Evolutionary conservation across 64 coral and sea anemone genomes (phyloP).

Genomic region (Montipora foliosa): DNA sequence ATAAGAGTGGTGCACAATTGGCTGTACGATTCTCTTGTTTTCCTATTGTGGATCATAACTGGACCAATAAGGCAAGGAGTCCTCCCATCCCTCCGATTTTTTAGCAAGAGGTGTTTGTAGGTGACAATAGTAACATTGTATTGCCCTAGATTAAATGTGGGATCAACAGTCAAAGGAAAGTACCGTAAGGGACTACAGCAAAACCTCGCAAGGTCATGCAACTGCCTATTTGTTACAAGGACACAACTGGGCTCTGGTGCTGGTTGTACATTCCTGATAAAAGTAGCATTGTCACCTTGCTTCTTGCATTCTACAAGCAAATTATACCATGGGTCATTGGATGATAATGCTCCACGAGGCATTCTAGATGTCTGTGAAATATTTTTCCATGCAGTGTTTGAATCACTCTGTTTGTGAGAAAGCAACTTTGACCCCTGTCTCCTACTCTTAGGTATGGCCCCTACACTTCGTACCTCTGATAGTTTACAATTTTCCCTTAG

Average conservation of each 20-base stretch:
- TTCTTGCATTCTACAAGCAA: constrained; percentile 61
- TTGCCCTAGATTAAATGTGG: constrained; percentile 64
- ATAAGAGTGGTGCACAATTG: constrained; percentile 25
- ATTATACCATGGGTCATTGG: background rate
- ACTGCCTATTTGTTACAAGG: constrained; percentile 42
- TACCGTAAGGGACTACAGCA: constrained; percentile 35
- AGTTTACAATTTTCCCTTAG: background rate
- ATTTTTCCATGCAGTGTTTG: too few relatives aligned
- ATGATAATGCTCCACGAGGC: too few relatives aligned
- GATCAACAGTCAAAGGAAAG: constrained; percentile 44
- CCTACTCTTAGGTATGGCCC: background rate
- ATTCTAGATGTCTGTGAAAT: too few relatives aligned
- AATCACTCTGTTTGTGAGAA: too few relatives aligned
- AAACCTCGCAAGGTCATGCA: constrained; percentile 41
- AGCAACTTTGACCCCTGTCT: background rate
- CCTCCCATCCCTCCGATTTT: constrained; percentile 20
- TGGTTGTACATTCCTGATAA: constrained; percentile 32
- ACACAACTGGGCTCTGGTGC: constrained; percentile 61
- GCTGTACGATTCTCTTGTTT: constrained; percentile 57
- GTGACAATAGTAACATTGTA: constrained; percentile 64
- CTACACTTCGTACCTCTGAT: background rate
- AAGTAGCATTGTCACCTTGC: constrained; percentile 31
- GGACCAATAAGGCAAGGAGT: constrained; percentile 62
- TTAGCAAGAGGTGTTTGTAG: constrained; percentile 58
- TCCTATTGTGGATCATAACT: constrained; percentile 48